These are phyloP conservation scores for Hormaphis cornu DNA, from an alignment of 1,140 invertebrate genomes.

Conservation along the genomic window DNA sequence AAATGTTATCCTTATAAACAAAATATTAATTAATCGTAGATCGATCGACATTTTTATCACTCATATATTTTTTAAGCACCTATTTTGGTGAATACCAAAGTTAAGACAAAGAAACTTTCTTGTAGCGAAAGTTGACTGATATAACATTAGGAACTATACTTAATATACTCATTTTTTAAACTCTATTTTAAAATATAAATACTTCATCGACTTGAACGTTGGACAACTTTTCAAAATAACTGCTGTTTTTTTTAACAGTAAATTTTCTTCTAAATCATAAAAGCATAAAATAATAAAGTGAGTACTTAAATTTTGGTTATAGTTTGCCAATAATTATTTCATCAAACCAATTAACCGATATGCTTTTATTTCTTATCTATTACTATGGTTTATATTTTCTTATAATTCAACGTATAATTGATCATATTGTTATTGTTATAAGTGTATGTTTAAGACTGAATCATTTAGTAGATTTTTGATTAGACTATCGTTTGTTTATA, in stretches of 20 bases:
- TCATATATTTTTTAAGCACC: constrained; percentile 17
- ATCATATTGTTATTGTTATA: constrained; percentile 30
- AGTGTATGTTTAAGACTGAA: constrained; percentile 32
- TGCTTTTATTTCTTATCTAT: constrained; percentile 19
- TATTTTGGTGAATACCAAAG: constrained; percentile 14
- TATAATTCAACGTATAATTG: constrained; percentile 22
- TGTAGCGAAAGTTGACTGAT: constrained; percentile 27
- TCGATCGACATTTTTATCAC: constrained; percentile 15
- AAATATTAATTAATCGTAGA: constrained; percentile 20
- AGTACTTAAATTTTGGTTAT: constrained; percentile 7
- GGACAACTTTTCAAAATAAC: constrained; percentile 16
- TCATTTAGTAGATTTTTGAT: constrained; percentile 30
- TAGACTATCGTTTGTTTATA: constrained; percentile 31
- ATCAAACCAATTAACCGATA: constrained; percentile 15
- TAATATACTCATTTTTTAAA: constrained; percentile 4
- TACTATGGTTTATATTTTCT: constrained; percentile 10
- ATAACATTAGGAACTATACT: constrained; percentile 20
- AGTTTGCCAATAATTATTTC: constrained; percentile 17
- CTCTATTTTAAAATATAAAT: constrained; percentile 13
- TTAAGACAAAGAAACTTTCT: constrained; percentile 20
- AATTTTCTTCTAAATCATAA: constrained; percentile 24
- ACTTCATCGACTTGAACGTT: constrained; percentile 15
- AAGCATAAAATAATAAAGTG: neutral
- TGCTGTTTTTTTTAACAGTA: constrained; percentile 18
- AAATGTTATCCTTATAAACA: constrained; percentile 18